Conservation (phyloP, 2,797 vertebrate genomes). For the Diplodus sargus region DNA sequence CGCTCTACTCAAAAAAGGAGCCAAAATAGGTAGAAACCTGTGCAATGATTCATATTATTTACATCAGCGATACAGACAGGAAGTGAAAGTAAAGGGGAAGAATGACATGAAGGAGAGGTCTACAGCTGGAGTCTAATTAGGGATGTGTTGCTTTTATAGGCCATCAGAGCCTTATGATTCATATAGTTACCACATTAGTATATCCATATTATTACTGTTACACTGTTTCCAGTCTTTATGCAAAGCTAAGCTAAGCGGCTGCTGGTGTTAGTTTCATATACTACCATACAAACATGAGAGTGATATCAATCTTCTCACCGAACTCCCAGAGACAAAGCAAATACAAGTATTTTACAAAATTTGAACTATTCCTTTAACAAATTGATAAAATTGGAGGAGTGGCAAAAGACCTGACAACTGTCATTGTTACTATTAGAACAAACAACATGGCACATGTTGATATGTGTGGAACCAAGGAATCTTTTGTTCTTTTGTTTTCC, state of each 20-base stretch:
- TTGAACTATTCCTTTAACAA: background rate
- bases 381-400: background rate
- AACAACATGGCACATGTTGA: background rate
- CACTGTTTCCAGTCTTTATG: background rate
- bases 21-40: constrained; percentile 92
- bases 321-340: background rate
- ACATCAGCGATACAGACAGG: background rate
- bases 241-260: background rate
- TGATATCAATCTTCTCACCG: background rate
- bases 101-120: background rate
- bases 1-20: constrained; percentile 97
- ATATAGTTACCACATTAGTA: background rate
- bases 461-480: background rate
- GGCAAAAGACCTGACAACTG: background rate
- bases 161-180: background rate
- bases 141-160: background rate
- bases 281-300: background rate
- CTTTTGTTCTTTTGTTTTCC: background rate
- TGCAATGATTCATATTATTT: background rate
- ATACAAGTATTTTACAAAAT: background rate
- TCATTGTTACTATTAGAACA: background rate
- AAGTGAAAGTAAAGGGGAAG: background rate
- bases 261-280: background rate
- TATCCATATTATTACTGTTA: background rate
- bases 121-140: background rate